Evolutionary conservation across 2,113 vertebrate species (phyloP).

Genomic region (Dipodomys spectabilis): DNA sequence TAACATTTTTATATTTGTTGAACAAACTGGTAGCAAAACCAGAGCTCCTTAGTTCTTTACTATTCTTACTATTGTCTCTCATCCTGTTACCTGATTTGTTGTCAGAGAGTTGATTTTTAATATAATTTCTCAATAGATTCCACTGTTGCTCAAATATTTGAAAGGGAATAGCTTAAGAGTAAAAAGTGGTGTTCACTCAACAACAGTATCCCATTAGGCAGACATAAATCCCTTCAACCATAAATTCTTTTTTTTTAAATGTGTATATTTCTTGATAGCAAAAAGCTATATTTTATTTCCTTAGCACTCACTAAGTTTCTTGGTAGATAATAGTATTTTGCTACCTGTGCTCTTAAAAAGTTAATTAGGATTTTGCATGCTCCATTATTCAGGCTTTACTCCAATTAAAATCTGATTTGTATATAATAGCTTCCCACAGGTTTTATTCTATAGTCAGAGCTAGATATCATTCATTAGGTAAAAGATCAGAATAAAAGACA

Average conservation of each 20-base stretch:
- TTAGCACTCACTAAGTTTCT: background rate
- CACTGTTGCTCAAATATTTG: constrained; percentile 2
- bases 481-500: background rate
- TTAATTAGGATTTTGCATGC: background rate
- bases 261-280: background rate
- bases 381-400: background rate
- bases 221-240: background rate
- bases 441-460: background rate
- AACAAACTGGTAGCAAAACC: background rate
- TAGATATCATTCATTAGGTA: background rate
- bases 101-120: background rate
- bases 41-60: background rate
- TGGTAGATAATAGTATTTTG: background rate
- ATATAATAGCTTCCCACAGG: background rate
- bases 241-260: background rate
- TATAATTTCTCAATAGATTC: background rate
- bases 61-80: background rate
- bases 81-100: background rate
- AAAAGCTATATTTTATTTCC: background rate
- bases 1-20: background rate
- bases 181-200: background rate
- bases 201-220: background rate
- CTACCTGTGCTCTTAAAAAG: background rate
- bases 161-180: background rate
- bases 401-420: background rate